phyloP scores from a whole-genome alignment of 23 tunicate species.

The Halocynthia roretzi region DNA sequence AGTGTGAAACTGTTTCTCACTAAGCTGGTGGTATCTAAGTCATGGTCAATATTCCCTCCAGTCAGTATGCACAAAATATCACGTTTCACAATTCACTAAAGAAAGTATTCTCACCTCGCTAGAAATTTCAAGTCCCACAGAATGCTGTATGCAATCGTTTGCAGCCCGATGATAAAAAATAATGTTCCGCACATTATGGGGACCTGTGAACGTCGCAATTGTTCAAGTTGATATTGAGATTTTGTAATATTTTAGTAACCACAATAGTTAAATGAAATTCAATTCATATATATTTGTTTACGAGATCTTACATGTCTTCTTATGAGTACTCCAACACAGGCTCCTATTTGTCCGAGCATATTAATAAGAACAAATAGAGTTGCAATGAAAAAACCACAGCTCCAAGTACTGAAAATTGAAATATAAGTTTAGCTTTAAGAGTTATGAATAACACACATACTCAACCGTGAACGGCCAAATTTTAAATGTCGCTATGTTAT shows the following conservation, averaged over 20 bases:
- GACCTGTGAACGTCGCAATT: conserved; percentile 33
- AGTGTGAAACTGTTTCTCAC: too few relatives aligned
- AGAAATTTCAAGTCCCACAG: conserved; percentile 97
- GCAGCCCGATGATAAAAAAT: conserved; percentile 94
- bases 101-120: conserved; percentile 51
- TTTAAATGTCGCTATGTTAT: too few relatives aligned
- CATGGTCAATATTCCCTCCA: too few relatives aligned
- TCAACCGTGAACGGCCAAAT: too few relatives aligned
- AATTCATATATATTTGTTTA: neutral
- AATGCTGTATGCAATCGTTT: conserved; percentile 95
- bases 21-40: too few relatives aligned
- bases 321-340: conserved; percentile 81
- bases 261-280: neutral
- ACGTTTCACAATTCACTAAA: neutral
- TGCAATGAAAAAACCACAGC: conserved; percentile 88
- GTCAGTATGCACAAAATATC: too few relatives aligned
- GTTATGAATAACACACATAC: too few relatives aligned
- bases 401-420: conserved; percentile 73
- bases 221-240: neutral
- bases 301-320: conserved; percentile 58
- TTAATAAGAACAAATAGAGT: conserved; percentile 86
- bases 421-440: neutral
- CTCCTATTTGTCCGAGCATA: conserved; percentile 92
- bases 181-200: conserved; percentile 77
- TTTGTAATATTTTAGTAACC: neutral